Conservation (phyloP, 2,797 vertebrate genomes). For the Ataeniobius toweri region DNA sequence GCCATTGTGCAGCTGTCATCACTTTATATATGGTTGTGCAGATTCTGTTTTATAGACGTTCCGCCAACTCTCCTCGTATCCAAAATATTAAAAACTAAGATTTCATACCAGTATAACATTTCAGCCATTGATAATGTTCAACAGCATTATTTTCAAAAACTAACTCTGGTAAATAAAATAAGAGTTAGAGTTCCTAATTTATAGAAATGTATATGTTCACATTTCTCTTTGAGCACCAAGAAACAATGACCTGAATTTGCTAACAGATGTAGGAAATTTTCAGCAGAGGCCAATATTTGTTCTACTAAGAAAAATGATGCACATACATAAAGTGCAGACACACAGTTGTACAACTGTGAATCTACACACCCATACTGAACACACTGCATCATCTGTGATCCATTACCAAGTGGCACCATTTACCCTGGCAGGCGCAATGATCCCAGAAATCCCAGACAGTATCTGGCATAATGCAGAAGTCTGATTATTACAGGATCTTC, state of each 20-base stretch:
- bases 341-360: conserved; percentile 18
- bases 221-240: background rate
- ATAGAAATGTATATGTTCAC: background rate
- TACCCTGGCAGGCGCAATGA: conserved; percentile 36
- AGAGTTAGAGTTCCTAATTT: background rate
- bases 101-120: background rate
- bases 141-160: background rate
- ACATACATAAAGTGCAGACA: conserved; percentile 6
- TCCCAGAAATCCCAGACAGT: conserved; percentile 56
- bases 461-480: conserved; percentile 26
- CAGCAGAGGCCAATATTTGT: conserved; percentile 9
- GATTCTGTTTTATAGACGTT: background rate
- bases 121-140: background rate
- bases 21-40: background rate
- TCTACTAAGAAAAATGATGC: conserved; percentile 4
- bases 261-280: conserved; percentile 13
- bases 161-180: background rate
- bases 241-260: conserved; percentile 8
- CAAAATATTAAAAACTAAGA: background rate
- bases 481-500: conserved; percentile 50
- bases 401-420: conserved; percentile 43
- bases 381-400: conserved; percentile 55
- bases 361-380: conserved; percentile 29
- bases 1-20: background rate
- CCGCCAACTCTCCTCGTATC: background rate